Base-by-base conservation (phyloP, 2,888 invertebrate genomes). In the Osmoderma eremita region DNA sequence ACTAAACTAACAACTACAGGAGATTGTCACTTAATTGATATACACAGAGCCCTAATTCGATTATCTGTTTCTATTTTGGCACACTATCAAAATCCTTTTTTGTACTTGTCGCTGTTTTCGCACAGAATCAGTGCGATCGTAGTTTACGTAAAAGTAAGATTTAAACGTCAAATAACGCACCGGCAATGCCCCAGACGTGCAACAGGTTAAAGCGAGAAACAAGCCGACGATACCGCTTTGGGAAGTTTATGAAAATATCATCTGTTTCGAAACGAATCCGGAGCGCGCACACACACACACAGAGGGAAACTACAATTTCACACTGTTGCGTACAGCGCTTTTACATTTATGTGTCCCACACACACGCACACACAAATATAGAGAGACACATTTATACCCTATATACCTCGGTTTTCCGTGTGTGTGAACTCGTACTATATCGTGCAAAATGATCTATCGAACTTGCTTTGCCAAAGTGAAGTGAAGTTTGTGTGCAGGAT, bases 401-500 rank as follows among this genome's bases (percentile, higher is more conserved):
- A 30, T 30, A 30, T 30, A 30, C 30, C 30, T 30, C n/a, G n/a
- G n/a, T n/a, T 30, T 17, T 49, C 17, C 17, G 38, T 49, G 22
- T 38, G 50, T 13, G 56, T 45, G 56, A 56, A 38, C 54, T 65
- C 38, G 50, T 3, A 50, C n/a, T 67, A 54, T 49, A 24, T 58
- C 42, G 49, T 70, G 76, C 77, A 76, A 76, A 78, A 75, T 77
- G 75, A 78, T 80, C 80, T 80, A 80, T 78, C 81, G 80, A 78
- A 80, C 75, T 77, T 80, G 80, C 79, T 80, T 75, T 78, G 78
- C 75, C 77, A 78, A 77, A 79, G 80, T 78, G 79, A 78, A 80
- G 79, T 79, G 80, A 80, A 75, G 74, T 74, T 68, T 72, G 45
- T 69, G 74, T 74, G 74, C 79, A 76, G 75, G 74, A 75, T 76